Percentiles rank a stretch among this genome's conserved stretches.
phyloP scores from a whole-genome alignment of 2,113 vertebrate species.

The Cyanoramphus novaezelandiae region DNA sequence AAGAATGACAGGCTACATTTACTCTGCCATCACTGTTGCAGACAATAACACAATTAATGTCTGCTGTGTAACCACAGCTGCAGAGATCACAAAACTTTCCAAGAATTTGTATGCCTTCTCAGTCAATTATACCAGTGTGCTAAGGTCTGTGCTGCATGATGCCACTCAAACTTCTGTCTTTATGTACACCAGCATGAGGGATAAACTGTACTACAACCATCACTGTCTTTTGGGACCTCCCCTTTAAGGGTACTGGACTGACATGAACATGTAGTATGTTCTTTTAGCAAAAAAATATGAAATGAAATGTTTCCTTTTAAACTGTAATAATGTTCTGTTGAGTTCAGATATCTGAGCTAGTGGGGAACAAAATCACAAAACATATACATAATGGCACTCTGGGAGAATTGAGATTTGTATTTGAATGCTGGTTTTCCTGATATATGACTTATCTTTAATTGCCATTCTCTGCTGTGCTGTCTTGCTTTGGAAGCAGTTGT shows the following conservation, averaged over 20 bases:
- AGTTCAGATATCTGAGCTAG: neutral
- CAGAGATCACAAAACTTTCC: neutral
- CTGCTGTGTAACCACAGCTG: neutral
- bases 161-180: neutral
- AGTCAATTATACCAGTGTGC: neutral
- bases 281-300: neutral
- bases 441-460: neutral
- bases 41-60: neutral
- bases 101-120: neutral
- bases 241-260: neutral
- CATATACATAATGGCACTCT: fast-evolving
- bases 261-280: fast-evolving
- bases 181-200: neutral
- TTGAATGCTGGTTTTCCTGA: neutral
- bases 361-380: neutral
- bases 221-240: neutral
- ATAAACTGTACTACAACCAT: neutral
- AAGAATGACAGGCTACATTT: neutral
- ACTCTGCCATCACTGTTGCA: neutral
- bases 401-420: neutral
- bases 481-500: neutral
- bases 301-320: neutral
- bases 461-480: neutral
- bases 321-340: neutral
- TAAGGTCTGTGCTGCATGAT: neutral